These are phyloP conservation scores for Branchipolynoe longqiensis DNA, from an alignment of 2,888 invertebrate genomes.

Conservation along the genomic window DNA sequence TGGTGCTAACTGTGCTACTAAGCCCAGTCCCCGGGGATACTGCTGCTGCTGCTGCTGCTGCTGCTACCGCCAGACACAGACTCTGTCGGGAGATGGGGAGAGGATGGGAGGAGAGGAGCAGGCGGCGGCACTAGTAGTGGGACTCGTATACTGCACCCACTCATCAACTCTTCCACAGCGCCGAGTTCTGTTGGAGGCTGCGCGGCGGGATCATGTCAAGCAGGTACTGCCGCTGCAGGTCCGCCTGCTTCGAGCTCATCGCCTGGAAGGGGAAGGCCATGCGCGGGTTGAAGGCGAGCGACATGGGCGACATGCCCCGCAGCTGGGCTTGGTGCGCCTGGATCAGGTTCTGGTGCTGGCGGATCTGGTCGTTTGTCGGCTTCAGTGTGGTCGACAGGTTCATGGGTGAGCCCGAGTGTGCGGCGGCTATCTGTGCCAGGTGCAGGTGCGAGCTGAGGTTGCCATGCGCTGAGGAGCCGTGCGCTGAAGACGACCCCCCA, in stretches of 20 bases:
- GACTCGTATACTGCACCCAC: no score
- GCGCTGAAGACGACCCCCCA: background rate
- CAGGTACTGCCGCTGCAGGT: slow-evolving; percentile 93
- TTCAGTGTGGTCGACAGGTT: slow-evolving; percentile 71
- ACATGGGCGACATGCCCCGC: slow-evolving; percentile 75
- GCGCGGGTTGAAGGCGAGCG: slow-evolving; percentile 77
- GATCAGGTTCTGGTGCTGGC: slow-evolving; percentile 79
- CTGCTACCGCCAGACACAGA: no score
- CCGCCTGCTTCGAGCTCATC: slow-evolving; percentile 72
- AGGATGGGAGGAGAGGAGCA: no score
- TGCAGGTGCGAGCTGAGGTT: slow-evolving; percentile 23
- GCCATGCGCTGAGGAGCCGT: slow-evolving; percentile 1
- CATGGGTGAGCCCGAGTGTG: slow-evolving; percentile 60
- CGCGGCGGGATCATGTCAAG: slow-evolving; percentile 91
- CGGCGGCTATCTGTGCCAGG: slow-evolving; percentile 45
- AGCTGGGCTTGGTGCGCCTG: slow-evolving; percentile 82
- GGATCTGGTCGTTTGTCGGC: slow-evolving; percentile 75
- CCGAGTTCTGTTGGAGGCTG: slow-evolving; percentile 60
- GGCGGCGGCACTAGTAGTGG: no score
- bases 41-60: no score
- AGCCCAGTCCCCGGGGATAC: background rate
- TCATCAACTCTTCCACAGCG: slow-evolving; percentile 57
- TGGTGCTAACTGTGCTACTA: no score
- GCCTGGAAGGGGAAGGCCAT: slow-evolving; percentile 66
- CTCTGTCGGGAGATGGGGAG: no score